Evolutionary conservation across 2,113 vertebrate species (phyloP).

Genomic region (Eira barbara): DNA sequence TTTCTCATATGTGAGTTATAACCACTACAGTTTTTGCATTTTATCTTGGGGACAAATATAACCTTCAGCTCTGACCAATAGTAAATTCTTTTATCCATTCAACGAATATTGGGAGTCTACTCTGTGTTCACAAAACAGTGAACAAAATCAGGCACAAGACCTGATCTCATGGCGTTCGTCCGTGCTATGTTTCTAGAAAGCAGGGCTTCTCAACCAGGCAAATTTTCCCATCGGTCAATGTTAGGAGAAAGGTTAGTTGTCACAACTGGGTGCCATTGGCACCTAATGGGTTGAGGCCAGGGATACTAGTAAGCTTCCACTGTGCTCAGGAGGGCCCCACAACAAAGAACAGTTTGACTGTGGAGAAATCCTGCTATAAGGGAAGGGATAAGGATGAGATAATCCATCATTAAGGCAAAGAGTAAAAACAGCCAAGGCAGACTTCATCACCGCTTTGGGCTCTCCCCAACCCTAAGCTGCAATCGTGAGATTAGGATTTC

Average conservation of each 20-base stretch:
- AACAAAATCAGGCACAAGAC: not conserved
- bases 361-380: not conserved
- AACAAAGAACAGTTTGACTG: too few species aligned
- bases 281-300: not conserved
- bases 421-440: not conserved
- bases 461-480: not conserved
- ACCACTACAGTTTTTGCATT: not conserved
- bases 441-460: not conserved
- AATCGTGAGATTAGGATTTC: not conserved
- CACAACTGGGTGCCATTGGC: not conserved
- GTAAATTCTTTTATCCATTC: not conserved
- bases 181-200: not conserved
- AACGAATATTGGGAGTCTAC: not conserved
- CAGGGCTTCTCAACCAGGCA: not conserved
- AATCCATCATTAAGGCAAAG: not conserved
- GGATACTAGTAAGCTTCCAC: not conserved
- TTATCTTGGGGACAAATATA: not conserved
- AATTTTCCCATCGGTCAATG: not conserved
- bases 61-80: not conserved
- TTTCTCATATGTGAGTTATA: not conserved
- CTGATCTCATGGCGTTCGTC: accelerated
- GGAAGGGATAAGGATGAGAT: not conserved
- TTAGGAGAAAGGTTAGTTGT: not conserved
- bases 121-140: not conserved
- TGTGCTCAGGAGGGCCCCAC: not conserved